Conservation (phyloP, 2,888 invertebrate species). For the Desoria tigrina region DNA sequence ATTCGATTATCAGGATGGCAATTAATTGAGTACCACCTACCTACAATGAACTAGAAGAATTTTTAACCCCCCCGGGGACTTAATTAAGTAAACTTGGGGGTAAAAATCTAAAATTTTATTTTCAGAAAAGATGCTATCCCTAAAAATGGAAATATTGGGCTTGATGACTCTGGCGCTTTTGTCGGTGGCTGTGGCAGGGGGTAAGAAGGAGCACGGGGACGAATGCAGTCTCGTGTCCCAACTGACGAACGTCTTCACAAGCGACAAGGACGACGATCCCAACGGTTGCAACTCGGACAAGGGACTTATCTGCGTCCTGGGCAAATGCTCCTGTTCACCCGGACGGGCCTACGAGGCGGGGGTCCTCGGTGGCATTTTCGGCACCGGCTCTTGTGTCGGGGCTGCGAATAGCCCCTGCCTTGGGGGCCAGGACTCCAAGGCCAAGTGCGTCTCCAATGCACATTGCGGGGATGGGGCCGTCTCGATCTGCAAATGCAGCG, state of each 20-base stretch:
- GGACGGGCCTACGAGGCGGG: conserved; percentile 26
- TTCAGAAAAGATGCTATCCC: too few relatives aligned
- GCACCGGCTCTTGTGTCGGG: conserved; percentile 21
- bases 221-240: conserved; percentile 26
- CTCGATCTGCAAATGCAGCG: conserved; percentile 24
- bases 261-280: conserved; percentile 25
- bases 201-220: conserved; percentile 26
- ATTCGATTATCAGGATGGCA: too few relatives aligned
- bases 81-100: too few relatives aligned
- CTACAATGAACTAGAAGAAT: too few relatives aligned
- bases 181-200: conserved; percentile 16
- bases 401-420: conserved; percentile 22
- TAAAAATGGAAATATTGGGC: too few relatives aligned
- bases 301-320: conserved; percentile 23
- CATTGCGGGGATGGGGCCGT: conserved; percentile 14
- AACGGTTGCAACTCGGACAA: conserved; percentile 31
- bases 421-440: not conserved
- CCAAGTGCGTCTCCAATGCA: conserved; percentile 28
- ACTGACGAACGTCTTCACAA: conserved; percentile 19
- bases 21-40: too few relatives aligned
- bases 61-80: too few relatives aligned
- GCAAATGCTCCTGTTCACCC: conserved; percentile 30
- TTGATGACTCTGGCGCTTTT: too few relatives aligned
- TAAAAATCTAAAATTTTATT: too few relatives aligned
- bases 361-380: conserved; percentile 18